Conservation (phyloP, 2,797 vertebrate species). For the Siniperca scherzeri region DNA sequence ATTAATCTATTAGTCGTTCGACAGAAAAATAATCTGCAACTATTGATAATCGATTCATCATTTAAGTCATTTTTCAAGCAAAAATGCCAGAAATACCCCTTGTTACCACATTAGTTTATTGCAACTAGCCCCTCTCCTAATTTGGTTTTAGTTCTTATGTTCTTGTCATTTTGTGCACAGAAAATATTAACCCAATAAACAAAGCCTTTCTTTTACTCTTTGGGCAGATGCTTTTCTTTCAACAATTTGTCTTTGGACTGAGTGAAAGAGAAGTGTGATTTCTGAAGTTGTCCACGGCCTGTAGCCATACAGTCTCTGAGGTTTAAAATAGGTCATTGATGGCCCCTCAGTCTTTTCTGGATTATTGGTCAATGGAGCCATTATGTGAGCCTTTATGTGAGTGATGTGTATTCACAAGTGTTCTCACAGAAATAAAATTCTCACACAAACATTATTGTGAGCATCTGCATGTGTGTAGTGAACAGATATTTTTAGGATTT, state of each 20-base stretch:
- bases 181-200: neutral
- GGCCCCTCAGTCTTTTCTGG: constrained; percentile 53
- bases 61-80: neutral
- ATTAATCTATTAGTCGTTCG: neutral
- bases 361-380: constrained; percentile 69
- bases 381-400: constrained; percentile 65
- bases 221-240: neutral
- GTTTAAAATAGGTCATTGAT: constrained; percentile 65
- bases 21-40: neutral
- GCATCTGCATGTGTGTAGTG: constrained; percentile 11
- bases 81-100: neutral
- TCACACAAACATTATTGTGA: constrained; percentile 43
- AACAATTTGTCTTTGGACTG: neutral
- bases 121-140: neutral
- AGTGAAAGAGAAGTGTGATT: constrained; percentile 11
- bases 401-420: constrained; percentile 48
- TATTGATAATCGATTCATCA: neutral
- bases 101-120: neutral
- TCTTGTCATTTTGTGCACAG: neutral
- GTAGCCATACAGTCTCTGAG: constrained; percentile 32
- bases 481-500: neutral
- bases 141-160: neutral
- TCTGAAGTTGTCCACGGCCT: constrained; percentile 11
- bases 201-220: neutral
- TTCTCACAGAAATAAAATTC: constrained; percentile 30